Evolutionary conservation across 1,140 invertebrate species (phyloP).

Genomic region (Polypedilum vanderplanki): DNA sequence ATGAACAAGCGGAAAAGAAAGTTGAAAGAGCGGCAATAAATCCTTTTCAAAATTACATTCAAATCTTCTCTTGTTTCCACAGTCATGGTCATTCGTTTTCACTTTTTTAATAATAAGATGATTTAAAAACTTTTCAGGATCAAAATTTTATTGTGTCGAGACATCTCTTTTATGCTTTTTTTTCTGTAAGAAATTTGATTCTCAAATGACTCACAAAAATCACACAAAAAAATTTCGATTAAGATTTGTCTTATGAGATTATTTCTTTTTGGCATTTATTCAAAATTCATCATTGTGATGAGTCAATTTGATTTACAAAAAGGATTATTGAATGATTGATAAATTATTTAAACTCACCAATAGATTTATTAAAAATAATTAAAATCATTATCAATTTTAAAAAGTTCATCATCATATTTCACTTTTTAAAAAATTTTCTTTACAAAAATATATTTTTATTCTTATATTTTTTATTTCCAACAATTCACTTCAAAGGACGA

Average conservation of each 20-base stretch:
- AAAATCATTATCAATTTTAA: neutral
- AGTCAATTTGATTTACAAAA: constrained; percentile 2
- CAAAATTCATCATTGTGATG: neutral
- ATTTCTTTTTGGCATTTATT: neutral
- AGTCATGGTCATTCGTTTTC: too few species aligned
- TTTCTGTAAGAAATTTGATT: neutral
- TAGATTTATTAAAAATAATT: neutral
- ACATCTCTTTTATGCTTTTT: neutral
- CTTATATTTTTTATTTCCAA: neutral
- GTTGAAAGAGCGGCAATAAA: too few species aligned
- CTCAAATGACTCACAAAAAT: neutral
- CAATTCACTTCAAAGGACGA: neutral
- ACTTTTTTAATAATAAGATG: too few species aligned
- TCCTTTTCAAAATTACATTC: too few species aligned
- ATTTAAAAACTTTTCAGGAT: neutral
- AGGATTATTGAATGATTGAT: neutral
- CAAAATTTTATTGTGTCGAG: neutral
- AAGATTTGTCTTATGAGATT: neutral
- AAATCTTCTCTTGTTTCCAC: too few species aligned
- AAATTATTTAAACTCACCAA: neutral
- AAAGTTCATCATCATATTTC: neutral
- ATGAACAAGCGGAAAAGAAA: too few species aligned
- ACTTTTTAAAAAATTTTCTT: neutral
- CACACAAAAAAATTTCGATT: neutral
- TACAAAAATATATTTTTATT: neutral